phyloP scores from a whole-genome alignment of 2,888 invertebrate species.

The Belgica antarctica region DNA sequence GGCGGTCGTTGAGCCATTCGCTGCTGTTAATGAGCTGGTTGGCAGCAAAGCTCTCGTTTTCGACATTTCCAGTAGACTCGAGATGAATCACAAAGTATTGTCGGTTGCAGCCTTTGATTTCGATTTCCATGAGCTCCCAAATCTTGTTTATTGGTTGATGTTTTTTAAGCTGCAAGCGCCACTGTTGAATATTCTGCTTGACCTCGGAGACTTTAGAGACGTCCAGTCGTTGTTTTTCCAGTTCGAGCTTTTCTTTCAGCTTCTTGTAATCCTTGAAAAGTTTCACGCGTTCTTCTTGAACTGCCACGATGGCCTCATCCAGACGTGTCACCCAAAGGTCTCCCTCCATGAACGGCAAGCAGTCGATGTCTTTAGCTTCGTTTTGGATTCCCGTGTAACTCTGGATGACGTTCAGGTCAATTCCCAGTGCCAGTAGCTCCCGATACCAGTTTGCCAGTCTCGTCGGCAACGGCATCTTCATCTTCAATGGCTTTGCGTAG shows the following conservation, averaged over 20 bases:
- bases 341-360: background rate
- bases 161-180: too few species aligned
- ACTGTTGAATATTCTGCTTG: too few species aligned
- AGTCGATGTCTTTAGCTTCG: background rate
- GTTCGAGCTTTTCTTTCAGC: background rate
- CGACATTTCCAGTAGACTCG: background rate
- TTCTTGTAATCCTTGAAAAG: background rate
- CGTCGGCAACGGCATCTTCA: background rate
- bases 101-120: background rate
- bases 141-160: too few species aligned
- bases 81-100: constrained; percentile 4
- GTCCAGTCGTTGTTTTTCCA: background rate
- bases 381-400: background rate
- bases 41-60: too few species aligned
- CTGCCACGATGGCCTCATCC: background rate
- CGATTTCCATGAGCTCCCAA: background rate
- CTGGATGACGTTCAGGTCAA: background rate
- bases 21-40: background rate
- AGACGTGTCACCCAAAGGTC: background rate
- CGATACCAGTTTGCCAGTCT: background rate
- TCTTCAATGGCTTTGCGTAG: background rate
- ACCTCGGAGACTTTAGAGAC: background rate
- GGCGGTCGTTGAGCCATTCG: constrained; percentile 1
- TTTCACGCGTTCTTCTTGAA: background rate
- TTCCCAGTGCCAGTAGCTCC: background rate